phyloP scores from a whole-genome alignment of 2,888 invertebrate genomes.

The Pediacus dermestoides region DNA sequence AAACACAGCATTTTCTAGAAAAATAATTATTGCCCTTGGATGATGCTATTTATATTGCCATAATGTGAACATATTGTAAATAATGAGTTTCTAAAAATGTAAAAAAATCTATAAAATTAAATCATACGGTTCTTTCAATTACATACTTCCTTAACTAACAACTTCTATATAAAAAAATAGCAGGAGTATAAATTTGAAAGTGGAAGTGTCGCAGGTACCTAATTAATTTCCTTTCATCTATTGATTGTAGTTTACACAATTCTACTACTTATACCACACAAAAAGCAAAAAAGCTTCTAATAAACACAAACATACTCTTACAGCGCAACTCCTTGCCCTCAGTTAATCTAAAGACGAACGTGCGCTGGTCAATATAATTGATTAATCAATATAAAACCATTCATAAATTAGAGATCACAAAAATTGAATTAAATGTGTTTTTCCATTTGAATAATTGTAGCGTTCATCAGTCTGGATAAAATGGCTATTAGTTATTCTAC shows the following conservation, averaged over 20 bases:
- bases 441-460: constrained; percentile 12
- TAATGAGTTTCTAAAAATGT: too few relatives aligned
- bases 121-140: too few relatives aligned
- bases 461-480: constrained; percentile 19
- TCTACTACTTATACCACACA: too few relatives aligned
- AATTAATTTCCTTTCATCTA: constrained; percentile 10
- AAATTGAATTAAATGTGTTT: constrained; percentile 21
- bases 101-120: too few relatives aligned
- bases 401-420: constrained; percentile 34
- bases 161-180: constrained; percentile 24
- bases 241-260: constrained; percentile 19
- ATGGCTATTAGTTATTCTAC: constrained; percentile 13
- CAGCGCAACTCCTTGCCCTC: too few relatives aligned
- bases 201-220: constrained; percentile 30
- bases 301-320: too few relatives aligned
- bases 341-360: too few relatives aligned
- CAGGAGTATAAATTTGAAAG: constrained; percentile 15
- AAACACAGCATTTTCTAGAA: constrained; percentile 17
- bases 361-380: too few relatives aligned
- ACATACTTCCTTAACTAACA: constrained; percentile 12
- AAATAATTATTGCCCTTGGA: constrained; percentile 19
- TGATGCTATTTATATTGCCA: too few relatives aligned
- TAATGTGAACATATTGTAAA: too few relatives aligned
- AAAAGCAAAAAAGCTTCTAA: constrained; percentile 24
- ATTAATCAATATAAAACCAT: constrained; percentile 19